phyloP scores from a whole-genome alignment of 2,888 invertebrate species.

The Troides aeacus region DNA sequence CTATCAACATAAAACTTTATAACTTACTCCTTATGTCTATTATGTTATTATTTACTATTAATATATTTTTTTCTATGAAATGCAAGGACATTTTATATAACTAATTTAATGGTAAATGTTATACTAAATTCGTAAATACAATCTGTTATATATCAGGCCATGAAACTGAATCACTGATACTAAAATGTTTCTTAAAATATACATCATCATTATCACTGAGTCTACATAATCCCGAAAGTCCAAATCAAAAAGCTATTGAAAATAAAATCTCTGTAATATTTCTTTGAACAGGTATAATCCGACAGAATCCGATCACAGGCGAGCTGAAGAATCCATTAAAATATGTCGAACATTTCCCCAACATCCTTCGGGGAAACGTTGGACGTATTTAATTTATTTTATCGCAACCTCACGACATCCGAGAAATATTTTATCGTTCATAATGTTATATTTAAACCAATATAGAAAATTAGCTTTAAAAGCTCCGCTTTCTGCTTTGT shows the following conservation, averaged over 20 bases:
- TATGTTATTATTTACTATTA: no score
- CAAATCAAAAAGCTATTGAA: conserved; percentile 20
- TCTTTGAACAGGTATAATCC: conserved; percentile 14
- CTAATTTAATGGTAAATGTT: no score
- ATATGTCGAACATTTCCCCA: conserved; percentile 5
- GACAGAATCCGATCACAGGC: conserved; percentile 4
- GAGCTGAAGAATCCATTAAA: conserved; percentile 17
- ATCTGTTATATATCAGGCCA: neutral
- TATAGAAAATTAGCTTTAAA: neutral
- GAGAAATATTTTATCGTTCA: neutral
- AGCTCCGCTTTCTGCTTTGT: neutral
- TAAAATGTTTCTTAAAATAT: neutral
- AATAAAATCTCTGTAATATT: conserved; percentile 12
- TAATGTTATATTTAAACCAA: neutral
- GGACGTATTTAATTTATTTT: conserved; percentile 16
- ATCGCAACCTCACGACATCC: conserved; percentile 7
- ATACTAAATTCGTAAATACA: no score
- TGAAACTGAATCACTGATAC: neutral
- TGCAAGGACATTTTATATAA: no score
- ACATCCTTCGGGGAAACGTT: conserved; percentile 13
- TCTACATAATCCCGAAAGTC: neutral
- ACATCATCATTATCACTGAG: no score
- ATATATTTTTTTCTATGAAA: no score
- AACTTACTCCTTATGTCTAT: no score
- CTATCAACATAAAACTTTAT: no score